Evolutionary conservation across 2,797 vertebrate genomes (phyloP).

Genomic region (Melanotaenia nigrans): DNA sequence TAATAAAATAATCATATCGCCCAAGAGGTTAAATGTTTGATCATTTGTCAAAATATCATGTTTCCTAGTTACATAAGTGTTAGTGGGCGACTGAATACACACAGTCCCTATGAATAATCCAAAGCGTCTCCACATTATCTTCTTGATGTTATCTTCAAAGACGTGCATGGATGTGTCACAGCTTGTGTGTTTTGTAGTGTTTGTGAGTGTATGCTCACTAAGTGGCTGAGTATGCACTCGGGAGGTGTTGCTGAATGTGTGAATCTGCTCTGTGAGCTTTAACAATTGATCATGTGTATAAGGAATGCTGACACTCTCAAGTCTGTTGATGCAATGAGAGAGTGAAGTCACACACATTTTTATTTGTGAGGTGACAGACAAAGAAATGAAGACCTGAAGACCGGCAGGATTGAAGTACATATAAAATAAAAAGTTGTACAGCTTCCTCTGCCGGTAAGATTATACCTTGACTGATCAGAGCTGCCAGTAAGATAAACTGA

Average conservation of each 20-base stretch:
- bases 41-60: slow-evolving; percentile 27
- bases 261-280: slow-evolving; percentile 40
- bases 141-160: slow-evolving; percentile 35
- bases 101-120: slow-evolving; percentile 35
- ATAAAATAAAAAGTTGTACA: too few species aligned
- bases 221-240: slow-evolving; percentile 15
- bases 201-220: slow-evolving; percentile 6
- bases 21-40: slow-evolving; percentile 27
- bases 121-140: slow-evolving; percentile 34
- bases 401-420: neutral
- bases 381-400: slow-evolving; percentile 7
- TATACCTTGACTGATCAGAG: too few species aligned
- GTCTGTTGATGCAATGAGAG: slow-evolving; percentile 9
- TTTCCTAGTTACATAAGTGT: slow-evolving; percentile 43
- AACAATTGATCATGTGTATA: slow-evolving; percentile 39
- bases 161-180: slow-evolving; percentile 19
- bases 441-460: too few species aligned
- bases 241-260: slow-evolving; percentile 52
- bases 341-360: slow-evolving; percentile 17
- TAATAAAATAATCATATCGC: neutral
- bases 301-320: slow-evolving; percentile 24
- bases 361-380: slow-evolving; percentile 22
- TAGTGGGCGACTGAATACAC: slow-evolving; percentile 40
- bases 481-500: too few species aligned
- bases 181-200: slow-evolving; percentile 17